phyloP scores from a whole-genome alignment of 2,888 invertebrate genomes.

The Bellardia pandia region DNA sequence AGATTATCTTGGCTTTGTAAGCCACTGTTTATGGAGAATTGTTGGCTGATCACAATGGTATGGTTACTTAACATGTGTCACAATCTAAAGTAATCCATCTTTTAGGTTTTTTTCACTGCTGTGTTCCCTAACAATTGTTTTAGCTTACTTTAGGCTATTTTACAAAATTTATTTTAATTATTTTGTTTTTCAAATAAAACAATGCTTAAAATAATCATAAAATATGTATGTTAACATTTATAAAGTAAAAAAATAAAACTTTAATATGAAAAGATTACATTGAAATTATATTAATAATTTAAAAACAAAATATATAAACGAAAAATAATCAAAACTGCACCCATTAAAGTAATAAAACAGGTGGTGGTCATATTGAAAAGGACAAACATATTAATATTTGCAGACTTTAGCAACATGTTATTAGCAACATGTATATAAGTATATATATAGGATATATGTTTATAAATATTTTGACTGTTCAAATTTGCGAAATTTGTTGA shows the following conservation, averaged over 20 bases:
- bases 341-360: conserved; percentile 58
- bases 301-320: not conserved
- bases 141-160: conserved; percentile 55
- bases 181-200: conserved; percentile 57
- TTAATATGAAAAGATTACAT: conserved; percentile 42
- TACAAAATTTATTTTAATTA: conserved; percentile 68
- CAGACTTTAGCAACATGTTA: not conserved
- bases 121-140: conserved; percentile 29
- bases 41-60: not conserved
- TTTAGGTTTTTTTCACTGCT: not conserved
- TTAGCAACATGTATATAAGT: not conserved
- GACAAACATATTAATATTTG: not conserved
- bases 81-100: conserved; percentile 67
- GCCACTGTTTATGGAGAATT: conserved; percentile 64
- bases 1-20: conserved; percentile 53
- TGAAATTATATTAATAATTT: conserved; percentile 67
- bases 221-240: conserved; percentile 50
- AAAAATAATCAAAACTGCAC: conserved; percentile 63
- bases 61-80: conserved; percentile 56
- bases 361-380: not conserved
- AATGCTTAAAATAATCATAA: conserved; percentile 53
- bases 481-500: no score
- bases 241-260: conserved; percentile 17
- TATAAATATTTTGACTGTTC: not conserved
- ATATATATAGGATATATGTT: not conserved